Conservation (phyloP, 1,140 invertebrate species). For the Homarus americanus region DNA sequence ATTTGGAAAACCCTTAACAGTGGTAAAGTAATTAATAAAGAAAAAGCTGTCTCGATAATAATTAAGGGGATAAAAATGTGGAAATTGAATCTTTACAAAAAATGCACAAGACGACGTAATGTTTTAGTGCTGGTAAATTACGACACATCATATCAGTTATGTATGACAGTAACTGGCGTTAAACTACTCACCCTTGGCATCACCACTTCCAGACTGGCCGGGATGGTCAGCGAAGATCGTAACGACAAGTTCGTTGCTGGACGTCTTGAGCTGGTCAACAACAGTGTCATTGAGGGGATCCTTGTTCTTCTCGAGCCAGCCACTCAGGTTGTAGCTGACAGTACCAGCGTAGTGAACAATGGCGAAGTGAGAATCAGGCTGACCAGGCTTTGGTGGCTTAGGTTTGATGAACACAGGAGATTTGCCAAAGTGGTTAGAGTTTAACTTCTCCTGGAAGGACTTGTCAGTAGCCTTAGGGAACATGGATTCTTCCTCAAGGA, state of each 20-base stretch:
- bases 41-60: no score
- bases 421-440: conserved; percentile 79
- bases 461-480: conserved; percentile 67
- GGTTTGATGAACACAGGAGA: conserved; percentile 79
- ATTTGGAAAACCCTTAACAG: no score
- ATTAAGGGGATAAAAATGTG: no score
- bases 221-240: conserved; percentile 78
- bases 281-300: conserved; percentile 67
- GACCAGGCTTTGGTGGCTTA: conserved; percentile 77
- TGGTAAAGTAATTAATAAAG: no score
- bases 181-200: conserved; percentile 75
- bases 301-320: conserved; percentile 70
- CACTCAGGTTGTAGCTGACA: conserved; percentile 61
- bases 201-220: conserved; percentile 76
- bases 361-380: conserved; percentile 76
- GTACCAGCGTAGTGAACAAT: conserved; percentile 66
- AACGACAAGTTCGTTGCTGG: conserved; percentile 77
- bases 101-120: neutral
- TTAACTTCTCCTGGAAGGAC: conserved; percentile 60
- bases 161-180: neutral
- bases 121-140: no score
- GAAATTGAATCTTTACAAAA: no score
- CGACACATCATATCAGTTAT: no score
- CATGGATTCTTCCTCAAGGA: conserved; percentile 65
- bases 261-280: conserved; percentile 60